Percentiles rank a stretch among this genome's conserved stretches.
Evolutionary conservation across 2,888 invertebrate genomes (phyloP).

Genomic region (Agriopis leucophaearia): DNA sequence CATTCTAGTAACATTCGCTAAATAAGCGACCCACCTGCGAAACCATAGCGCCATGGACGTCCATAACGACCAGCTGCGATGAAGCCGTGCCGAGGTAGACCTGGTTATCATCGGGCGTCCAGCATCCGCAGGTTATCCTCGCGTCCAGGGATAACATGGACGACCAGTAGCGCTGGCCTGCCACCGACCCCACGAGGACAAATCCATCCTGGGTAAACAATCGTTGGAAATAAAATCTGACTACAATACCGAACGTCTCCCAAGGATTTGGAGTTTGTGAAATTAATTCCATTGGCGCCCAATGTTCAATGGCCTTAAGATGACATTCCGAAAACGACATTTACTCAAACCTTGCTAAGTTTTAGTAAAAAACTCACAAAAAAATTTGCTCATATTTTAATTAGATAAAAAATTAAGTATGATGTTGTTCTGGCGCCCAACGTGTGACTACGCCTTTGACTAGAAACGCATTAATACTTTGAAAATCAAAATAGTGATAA

Average conservation of each 20-base stretch:
- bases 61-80: constrained; percentile 98
- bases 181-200: constrained; percentile 98
- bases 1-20: no score
- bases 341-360: no score
- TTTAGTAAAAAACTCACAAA: no score
- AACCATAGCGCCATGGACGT: constrained; percentile 98
- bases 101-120: constrained; percentile 99
- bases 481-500: no score
- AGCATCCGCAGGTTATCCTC: constrained; percentile 97
- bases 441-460: neutral
- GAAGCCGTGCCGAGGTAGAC: constrained; percentile 98
- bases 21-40: constrained; percentile 87
- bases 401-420: neutral
- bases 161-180: constrained; percentile 99
- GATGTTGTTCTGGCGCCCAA: neutral
- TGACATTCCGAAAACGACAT: no score
- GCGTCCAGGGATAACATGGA: constrained; percentile 98
- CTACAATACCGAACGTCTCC: no score
- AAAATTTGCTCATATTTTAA: no score
- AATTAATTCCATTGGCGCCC: no score
- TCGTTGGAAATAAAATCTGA: neutral
- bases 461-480: neutral
- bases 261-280: no score
- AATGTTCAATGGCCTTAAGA: no score
- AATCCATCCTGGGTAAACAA: constrained; percentile 93